Evolutionary conservation across 2,797 vertebrate genomes (phyloP).

Genomic region (Gymnodraco acuticeps): DNA sequence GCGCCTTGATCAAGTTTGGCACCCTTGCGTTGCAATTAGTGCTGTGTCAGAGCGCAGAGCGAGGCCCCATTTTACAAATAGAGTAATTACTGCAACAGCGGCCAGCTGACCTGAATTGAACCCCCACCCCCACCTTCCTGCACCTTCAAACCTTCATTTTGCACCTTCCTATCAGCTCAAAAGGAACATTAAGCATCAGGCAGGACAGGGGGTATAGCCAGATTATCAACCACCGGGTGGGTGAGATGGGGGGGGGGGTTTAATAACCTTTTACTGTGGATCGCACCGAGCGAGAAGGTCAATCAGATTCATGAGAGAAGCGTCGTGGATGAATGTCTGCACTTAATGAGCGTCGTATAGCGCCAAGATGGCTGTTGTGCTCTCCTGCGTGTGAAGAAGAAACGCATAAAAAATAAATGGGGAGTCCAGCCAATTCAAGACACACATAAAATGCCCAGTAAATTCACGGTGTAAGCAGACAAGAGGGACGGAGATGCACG

Average conservation of each 20-base stretch:
- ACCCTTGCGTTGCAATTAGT: conserved; percentile 70
- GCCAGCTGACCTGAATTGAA: conserved; percentile 41
- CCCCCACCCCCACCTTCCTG: conserved; percentile 34
- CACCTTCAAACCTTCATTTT: conserved; percentile 39
- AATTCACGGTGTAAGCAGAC: conserved; percentile 67
- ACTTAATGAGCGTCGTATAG: conserved; percentile 64
- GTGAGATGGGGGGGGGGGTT: conserved; percentile 38
- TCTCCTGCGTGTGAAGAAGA: conserved; percentile 39
- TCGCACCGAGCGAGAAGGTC: conserved; percentile 73
- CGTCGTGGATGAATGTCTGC: conserved; percentile 67
- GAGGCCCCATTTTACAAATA: conserved; percentile 54
- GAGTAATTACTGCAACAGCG: conserved; percentile 56
- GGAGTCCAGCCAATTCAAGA: conserved; percentile 61
- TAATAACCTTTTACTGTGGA: conserved; percentile 74
- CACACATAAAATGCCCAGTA: conserved; percentile 70
- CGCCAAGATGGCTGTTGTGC: conserved; percentile 36
- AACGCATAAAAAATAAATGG: conserved; percentile 73
- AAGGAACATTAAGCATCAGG: conserved; percentile 66
- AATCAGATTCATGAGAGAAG: conserved; percentile 83
- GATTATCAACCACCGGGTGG: conserved; percentile 54
- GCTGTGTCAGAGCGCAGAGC: conserved; percentile 49
- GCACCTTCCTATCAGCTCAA: conserved; percentile 51
- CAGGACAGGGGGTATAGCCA: conserved; percentile 43
- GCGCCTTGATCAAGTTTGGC: conserved; percentile 65
- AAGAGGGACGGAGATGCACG: conserved; percentile 20